Percentiles rank a stretch among this genome's conserved stretches.
These are phyloP conservation scores for Argya squamiceps DNA, from an alignment of 2,797 vertebrate genomes.

Conservation along the genomic window DNA sequence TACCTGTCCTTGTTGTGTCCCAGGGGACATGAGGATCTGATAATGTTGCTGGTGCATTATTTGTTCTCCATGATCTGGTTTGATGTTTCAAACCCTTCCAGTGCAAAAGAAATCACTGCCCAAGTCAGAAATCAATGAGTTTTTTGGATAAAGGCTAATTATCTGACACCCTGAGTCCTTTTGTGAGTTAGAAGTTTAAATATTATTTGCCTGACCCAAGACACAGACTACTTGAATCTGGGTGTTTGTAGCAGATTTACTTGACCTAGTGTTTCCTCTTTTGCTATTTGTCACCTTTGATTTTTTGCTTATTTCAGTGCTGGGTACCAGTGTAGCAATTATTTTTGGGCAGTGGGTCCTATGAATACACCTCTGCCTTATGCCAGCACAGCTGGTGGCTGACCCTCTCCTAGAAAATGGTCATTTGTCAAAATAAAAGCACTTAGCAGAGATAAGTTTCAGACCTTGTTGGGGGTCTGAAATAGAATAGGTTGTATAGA, in stretches of 20 bases:
- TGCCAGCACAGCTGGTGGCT: neutral
- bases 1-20: neutral
- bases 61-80: neutral
- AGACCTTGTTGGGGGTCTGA: fast-evolving
- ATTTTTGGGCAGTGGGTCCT: neutral
- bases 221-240: neutral
- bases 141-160: neutral
- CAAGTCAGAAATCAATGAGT: neutral
- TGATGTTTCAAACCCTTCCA: neutral
- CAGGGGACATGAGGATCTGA: neutral
- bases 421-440: neutral
- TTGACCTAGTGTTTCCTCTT: neutral
- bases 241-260: neutral
- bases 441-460: neutral
- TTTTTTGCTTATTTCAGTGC: neutral
- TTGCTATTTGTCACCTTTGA: neutral
- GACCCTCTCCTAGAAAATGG: neutral
- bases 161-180: neutral
- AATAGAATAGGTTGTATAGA: fast-evolving
- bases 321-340: neutral
- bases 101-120: neutral
- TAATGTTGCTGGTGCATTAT: neutral
- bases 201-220: neutral
- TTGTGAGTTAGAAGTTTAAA: neutral
- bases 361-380: neutral